Conservation (phyloP, 2,113 vertebrate genomes). For the Amblyopsis rosae region DNA sequence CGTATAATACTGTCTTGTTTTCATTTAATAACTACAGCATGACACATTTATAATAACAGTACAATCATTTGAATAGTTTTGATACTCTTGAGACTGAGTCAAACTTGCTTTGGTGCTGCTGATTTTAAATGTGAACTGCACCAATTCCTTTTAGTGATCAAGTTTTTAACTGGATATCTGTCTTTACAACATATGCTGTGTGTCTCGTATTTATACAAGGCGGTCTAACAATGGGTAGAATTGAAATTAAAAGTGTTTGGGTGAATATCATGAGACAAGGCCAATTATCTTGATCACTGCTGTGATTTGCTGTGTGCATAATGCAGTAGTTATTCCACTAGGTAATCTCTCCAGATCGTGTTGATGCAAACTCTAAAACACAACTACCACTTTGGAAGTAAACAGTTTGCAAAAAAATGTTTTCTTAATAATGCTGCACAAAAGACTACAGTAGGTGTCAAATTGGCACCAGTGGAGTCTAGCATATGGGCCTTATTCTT, state of each 20-base stretch:
- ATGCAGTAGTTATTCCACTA: no score
- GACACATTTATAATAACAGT: background rate
- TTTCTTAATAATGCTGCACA: background rate
- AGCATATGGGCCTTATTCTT: background rate
- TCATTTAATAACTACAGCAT: background rate
- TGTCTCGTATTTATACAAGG: no score
- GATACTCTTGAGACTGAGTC: background rate
- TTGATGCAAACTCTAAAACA: background rate
- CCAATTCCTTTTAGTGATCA: background rate
- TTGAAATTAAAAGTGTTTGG: background rate
- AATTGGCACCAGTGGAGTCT: background rate
- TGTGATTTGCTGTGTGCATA: no score
- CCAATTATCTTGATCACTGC: no score
- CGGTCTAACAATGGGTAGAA: background rate
- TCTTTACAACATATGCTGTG: background rate
- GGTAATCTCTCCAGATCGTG: background rate
- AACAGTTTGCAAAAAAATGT: background rate
- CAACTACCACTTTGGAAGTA: background rate
- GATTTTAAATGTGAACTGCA: slow-evolving; percentile 1
- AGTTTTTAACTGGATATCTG: background rate
- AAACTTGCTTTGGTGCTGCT: background rate
- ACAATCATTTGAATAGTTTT: background rate
- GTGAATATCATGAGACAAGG: background rate
- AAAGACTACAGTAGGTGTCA: background rate
- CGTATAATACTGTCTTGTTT: background rate